Evolutionary conservation across 35 echinoderm and acorn worm genomes (phyloP), one percentile per base, ranked within the genome.

Genomic region (Amphiura filiformis): DNA sequence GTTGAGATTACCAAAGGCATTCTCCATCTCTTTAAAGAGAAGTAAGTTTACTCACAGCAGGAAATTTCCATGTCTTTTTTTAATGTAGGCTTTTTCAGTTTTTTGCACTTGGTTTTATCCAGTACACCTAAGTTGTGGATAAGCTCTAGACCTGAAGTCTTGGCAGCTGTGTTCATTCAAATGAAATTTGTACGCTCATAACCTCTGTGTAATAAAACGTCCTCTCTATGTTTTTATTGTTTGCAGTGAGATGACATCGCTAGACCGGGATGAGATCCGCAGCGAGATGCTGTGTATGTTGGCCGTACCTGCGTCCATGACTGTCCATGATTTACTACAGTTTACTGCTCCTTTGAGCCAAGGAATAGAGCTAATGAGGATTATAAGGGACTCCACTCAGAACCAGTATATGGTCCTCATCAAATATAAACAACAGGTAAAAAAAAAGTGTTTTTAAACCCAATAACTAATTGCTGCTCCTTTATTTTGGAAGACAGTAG

Each of bases 221-320:
- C n/a, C 17, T 47, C 14, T 0, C 17, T 78, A 32, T 87, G 38
- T 39, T 85, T 64, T 36, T 52, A 57, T 87, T 91, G 31, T 26
- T 80, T 33, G 17, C 65, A 99, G 96, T 76, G 88, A 92, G 14
- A 95, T 93, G 84, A 92, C 93, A 3, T 91, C 96, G 13, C 35
- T 99, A 56, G 93, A 94, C 80, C 89, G 93, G 40, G 96, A 89
- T 39, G 86, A 89, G 47, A 35, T 80, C 14, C 90, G 96, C 7
- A 99, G 96, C 85, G 96, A 99, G 79, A 99, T 99, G 96, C 88
- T 99, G 14, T 94, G 93, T 75, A 89, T 94, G 83, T 90, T 99
- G 38, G 92, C 92, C 0, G 93, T 99, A 1, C 96, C 96, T 13
- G 92, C 96, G 11, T 88, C 87, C 5, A 91, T 99, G 86, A 99